Percentiles rank a stretch among this genome's conserved stretches.
Evolutionary conservation across 2,113 vertebrate species (phyloP).

Genomic region (Triplophysa tibetana): DNA sequence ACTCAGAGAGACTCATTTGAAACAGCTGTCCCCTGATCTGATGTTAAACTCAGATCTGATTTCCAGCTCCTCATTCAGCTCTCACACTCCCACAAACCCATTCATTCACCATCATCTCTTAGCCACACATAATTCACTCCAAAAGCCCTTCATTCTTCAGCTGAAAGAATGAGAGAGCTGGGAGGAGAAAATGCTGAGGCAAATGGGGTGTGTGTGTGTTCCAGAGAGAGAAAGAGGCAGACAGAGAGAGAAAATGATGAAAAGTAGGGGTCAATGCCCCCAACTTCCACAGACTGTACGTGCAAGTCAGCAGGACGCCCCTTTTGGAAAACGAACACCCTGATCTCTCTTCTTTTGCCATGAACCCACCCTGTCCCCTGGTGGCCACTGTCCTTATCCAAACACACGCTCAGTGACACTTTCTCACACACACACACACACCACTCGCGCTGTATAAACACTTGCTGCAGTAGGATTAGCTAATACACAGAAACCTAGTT

Average conservation of each 20-base stretch:
- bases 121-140: constrained; percentile 49
- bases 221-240: constrained; percentile 2
- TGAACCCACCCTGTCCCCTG: constrained; percentile 74
- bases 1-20: constrained; percentile 31
- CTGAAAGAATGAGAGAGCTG: constrained; percentile 24
- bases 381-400: constrained; percentile 70
- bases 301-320: constrained; percentile 68
- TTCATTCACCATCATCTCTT: constrained; percentile 51
- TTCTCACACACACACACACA: constrained; percentile 47
- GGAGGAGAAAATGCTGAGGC: constrained; percentile 13
- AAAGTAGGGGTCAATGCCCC: constrained; percentile 39
- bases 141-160: constrained; percentile 46
- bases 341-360: constrained; percentile 64
- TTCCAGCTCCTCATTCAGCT: constrained; percentile 51
- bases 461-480: constrained; percentile 40
- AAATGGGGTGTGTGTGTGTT: constrained; percentile 16
- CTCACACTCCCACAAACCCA: constrained; percentile 43
- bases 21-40: constrained; percentile 46
- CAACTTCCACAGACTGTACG: constrained; percentile 60
- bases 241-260: background rate
- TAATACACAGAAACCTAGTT: constrained; percentile 40
- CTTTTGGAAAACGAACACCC: constrained; percentile 68
- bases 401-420: constrained; percentile 61
- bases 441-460: constrained; percentile 35
- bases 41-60: constrained; percentile 46